A percentile compares a stretch with the other conserved stretches of the same genome.
Conservation (phyloP, 2,888 invertebrate species). For the Noctua pronuba region DNA sequence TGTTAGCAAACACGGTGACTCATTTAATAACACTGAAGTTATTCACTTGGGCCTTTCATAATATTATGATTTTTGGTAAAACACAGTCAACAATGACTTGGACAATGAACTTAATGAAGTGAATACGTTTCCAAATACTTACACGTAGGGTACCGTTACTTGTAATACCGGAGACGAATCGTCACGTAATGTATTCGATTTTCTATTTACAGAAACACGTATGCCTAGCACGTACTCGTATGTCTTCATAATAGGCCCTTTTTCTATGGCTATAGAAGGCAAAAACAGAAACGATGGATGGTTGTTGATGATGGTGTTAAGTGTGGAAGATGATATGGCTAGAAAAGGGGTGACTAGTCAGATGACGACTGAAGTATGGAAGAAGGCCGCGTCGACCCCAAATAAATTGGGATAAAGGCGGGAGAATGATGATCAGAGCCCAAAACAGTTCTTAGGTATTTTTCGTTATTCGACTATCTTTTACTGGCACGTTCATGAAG, state of each 20-base stretch:
- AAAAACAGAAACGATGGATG: not conserved
- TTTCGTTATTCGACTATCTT: not conserved
- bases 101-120: constrained; percentile 37
- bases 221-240: constrained; percentile 37
- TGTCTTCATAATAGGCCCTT: constrained; percentile 15
- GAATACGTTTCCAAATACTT: constrained; percentile 25
- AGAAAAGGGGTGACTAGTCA: not conserved
- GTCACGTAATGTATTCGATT: constrained; percentile 34
- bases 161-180: constrained; percentile 41
- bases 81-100: constrained; percentile 18
- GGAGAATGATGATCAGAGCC: not conserved
- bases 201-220: constrained; percentile 7
- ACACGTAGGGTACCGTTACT: constrained; percentile 30
- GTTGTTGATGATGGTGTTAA: too few relatives aligned
- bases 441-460: not conserved
- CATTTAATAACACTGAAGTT: constrained; percentile 39
- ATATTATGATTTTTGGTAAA: constrained; percentile 31
- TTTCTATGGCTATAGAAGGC: not conserved
- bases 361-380: not conserved
- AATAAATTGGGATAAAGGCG: not conserved
- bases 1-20: constrained; percentile 45
- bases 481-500: not conserved
- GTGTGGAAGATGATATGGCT: not conserved
- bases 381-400: not conserved
- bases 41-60: constrained; percentile 22